Percentiles rank a stretch among this genome's conserved stretches.
Evolutionary conservation across 2,113 vertebrate species (phyloP).

Genomic region (Sinocyclocheilus grahami): DNA sequence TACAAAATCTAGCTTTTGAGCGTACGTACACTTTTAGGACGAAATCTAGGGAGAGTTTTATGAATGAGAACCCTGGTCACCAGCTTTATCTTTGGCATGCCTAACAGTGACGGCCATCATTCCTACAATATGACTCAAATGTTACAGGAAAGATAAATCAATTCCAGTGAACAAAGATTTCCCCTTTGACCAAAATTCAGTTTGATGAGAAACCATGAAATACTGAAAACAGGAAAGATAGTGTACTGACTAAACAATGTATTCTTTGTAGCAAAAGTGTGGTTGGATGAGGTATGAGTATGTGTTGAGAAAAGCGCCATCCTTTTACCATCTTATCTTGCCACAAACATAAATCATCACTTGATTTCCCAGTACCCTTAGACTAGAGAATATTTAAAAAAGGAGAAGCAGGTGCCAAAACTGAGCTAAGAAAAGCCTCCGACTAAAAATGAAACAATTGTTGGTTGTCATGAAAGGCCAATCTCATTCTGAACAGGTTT

Average conservation of each 20-base stretch:
- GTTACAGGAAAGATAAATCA: slow-evolving; percentile 4
- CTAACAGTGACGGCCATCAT: neutral
- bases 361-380: neutral
- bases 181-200: neutral
- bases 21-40: no score
- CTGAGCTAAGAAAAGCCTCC: neutral
- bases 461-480: no score
- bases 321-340: neutral
- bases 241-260: neutral
- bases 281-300: neutral
- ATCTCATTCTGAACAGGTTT: neutral
- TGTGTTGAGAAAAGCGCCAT: neutral
- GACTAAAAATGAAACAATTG: neutral
- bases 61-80: neutral
- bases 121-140: slow-evolving; percentile 34
- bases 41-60: no score
- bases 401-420: neutral
- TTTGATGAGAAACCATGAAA: neutral
- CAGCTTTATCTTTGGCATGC: slow-evolving; percentile 24
- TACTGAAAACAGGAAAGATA: neutral
- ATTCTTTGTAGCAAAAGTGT: slow-evolving; percentile 5
- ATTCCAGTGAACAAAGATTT: slow-evolving; percentile 8
- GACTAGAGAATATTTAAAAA: neutral
- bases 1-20: no score
- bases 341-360: neutral